Conservation (phyloP, 2,113 vertebrate genomes). For the Hemichromis elongatus region DNA sequence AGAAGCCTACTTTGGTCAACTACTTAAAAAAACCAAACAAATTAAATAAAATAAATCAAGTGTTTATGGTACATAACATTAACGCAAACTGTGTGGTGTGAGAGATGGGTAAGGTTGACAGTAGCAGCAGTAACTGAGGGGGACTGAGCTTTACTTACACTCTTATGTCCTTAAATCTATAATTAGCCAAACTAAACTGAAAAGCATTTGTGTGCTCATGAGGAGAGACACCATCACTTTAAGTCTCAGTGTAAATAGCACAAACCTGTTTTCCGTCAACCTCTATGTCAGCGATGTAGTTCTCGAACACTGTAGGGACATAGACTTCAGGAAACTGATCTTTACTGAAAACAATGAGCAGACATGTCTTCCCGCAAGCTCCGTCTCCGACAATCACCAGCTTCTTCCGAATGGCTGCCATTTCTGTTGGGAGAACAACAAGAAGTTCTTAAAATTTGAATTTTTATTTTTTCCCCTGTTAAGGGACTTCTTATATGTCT, state of each 20-base stretch:
- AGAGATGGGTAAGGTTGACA: background rate
- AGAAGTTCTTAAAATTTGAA: background rate
- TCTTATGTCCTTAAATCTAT: background rate
- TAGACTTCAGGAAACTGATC: constrained; percentile 98
- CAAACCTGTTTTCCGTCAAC: constrained; percentile 94
- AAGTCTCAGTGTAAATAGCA: background rate
- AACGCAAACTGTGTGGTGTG: background rate
- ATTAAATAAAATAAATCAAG: background rate
- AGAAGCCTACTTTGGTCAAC: background rate
- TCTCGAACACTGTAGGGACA: constrained; percentile 95
- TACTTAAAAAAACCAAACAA: background rate
- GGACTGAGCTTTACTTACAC: background rate
- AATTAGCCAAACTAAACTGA: background rate
- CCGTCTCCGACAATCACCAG: constrained; percentile 98
- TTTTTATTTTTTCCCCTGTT: background rate
- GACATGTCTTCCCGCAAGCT: constrained; percentile 95
- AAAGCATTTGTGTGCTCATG: background rate
- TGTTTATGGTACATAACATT: background rate
- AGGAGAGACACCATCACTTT: background rate
- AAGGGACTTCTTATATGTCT: background rate
- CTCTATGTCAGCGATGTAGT: constrained; percentile 98
- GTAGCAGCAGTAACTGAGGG: background rate
- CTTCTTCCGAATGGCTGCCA: constrained; percentile 97
- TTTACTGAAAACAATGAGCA: constrained; percentile 97
- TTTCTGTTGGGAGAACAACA: constrained; percentile 64